phyloP scores from a whole-genome alignment of 2,888 invertebrate genomes.

The Archips xylosteana region DNA sequence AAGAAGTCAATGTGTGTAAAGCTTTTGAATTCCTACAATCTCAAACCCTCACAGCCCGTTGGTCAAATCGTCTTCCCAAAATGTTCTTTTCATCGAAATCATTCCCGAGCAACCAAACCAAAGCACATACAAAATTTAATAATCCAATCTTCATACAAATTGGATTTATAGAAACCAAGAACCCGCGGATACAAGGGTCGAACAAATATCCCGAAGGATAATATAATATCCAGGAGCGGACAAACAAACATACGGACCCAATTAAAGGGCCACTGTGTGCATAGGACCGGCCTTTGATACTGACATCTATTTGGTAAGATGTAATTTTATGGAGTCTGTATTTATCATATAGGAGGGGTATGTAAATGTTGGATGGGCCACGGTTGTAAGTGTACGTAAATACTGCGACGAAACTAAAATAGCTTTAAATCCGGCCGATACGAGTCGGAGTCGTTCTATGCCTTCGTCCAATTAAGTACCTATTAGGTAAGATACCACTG shows the following conservation, averaged over 20 bases:
- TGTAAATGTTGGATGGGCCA: slow-evolving; percentile 25
- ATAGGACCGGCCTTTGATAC: slow-evolving; percentile 48
- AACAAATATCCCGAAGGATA: slow-evolving; percentile 47
- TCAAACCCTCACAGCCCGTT: neutral
- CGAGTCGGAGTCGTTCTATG: neutral
- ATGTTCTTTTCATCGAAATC: neutral
- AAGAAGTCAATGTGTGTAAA: neutral
- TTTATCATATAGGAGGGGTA: slow-evolving; percentile 34
- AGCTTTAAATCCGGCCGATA: neutral
- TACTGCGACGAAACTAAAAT: neutral
- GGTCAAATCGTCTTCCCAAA: neutral
- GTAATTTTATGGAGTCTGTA: slow-evolving; percentile 41
- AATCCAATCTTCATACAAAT: slow-evolving; percentile 44
- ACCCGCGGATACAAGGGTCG: slow-evolving; percentile 46
- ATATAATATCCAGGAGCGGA: slow-evolving; percentile 46
- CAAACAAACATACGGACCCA: slow-evolving; percentile 50
- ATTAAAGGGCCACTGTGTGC: slow-evolving; percentile 51
- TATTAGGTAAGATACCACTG: no score
- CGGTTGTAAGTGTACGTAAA: neutral
- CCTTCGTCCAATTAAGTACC: no score
- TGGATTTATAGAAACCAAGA: slow-evolving; percentile 45
- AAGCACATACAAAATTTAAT: slow-evolving; percentile 21
- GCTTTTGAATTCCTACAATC: neutral
- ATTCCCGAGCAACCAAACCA: neutral
- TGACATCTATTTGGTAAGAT: slow-evolving; percentile 39